Percentiles rank a stretch among this genome's conserved stretches.
Conservation (phyloP, 2,797 vertebrate species). For the Prionace glauca region DNA sequence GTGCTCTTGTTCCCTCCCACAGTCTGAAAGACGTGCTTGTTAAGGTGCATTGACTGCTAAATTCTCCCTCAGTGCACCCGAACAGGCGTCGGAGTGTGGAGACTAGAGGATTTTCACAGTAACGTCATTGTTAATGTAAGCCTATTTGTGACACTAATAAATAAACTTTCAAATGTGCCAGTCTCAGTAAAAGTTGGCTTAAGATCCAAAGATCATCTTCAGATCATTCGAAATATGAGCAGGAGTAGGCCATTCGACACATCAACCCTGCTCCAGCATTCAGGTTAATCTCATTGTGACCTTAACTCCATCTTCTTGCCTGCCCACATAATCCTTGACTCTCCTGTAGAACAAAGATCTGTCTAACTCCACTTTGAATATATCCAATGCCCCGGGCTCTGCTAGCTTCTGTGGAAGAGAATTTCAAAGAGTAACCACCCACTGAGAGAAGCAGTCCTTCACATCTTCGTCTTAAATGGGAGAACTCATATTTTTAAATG, state of each 20-base stretch:
- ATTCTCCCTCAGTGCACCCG: too few relatives aligned
- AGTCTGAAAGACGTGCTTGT: too few relatives aligned
- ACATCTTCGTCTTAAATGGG: neutral
- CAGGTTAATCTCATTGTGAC: too few relatives aligned
- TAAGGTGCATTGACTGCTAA: too few relatives aligned
- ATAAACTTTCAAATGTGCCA: neutral
- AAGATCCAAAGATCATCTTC: neutral
- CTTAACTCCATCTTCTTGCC: too few relatives aligned
- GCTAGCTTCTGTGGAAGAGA: neutral
- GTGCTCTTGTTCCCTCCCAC: too few relatives aligned
- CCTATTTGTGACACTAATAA: too few relatives aligned
- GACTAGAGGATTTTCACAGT: too few relatives aligned
- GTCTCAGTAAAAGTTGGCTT: neutral
- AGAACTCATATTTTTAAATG: neutral
- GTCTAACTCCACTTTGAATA: neutral
- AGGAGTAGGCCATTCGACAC: neutral
- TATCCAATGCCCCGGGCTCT: too few relatives aligned
- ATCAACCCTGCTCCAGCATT: neutral
- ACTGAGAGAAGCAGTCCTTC: neutral
- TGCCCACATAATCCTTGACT: neutral
- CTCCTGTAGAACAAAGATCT: neutral
- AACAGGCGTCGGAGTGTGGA: too few relatives aligned
- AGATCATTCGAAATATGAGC: neutral
- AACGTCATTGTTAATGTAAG: too few relatives aligned
- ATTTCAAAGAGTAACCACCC: neutral